These are phyloP conservation scores for Sogatella furcifera DNA, from an alignment of 1,140 invertebrate genomes.

Conservation along the genomic window DNA sequence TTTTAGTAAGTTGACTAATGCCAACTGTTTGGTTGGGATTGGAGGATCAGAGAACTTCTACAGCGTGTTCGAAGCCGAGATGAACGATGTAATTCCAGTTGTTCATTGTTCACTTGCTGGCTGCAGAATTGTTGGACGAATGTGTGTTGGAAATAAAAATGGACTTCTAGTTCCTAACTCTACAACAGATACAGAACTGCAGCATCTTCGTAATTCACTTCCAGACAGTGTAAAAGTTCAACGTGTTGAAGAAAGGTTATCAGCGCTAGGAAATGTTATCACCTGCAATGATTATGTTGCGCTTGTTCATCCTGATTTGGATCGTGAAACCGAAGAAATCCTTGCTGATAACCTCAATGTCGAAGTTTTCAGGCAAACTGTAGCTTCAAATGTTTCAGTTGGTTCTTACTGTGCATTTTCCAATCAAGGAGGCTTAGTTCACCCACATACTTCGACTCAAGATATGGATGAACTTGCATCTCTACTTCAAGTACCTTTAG, in stretches of 20 bases:
- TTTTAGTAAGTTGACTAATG: constrained; percentile 94
- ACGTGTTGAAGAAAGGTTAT: constrained; percentile 91
- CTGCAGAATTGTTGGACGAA: constrained; percentile 88
- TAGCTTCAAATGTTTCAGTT: constrained; percentile 87
- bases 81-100: constrained; percentile 88
- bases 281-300: constrained; percentile 99
- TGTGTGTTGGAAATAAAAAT: constrained; percentile 81
- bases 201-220: constrained; percentile 91
- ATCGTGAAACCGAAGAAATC: constrained; percentile 93
- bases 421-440: constrained; percentile 92
- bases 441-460: constrained; percentile 87
- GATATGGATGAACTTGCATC: constrained; percentile 97
- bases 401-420: constrained; percentile 93
- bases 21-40: constrained; percentile 94
- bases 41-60: constrained; percentile 98
- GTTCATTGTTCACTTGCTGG: constrained; percentile 88
- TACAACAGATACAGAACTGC: constrained; percentile 92
- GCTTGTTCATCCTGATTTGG: constrained; percentile 93
- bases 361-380: constrained; percentile 94
- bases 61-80: constrained; percentile 91
- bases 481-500: constrained; percentile 88
- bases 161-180: constrained; percentile 84
- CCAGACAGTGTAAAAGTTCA: constrained; percentile 90
- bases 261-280: constrained; percentile 96
- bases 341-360: constrained; percentile 88